Evolutionary conservation across 2,888 invertebrate species (phyloP).

Genomic region (Chymomyza fuscimana): DNA sequence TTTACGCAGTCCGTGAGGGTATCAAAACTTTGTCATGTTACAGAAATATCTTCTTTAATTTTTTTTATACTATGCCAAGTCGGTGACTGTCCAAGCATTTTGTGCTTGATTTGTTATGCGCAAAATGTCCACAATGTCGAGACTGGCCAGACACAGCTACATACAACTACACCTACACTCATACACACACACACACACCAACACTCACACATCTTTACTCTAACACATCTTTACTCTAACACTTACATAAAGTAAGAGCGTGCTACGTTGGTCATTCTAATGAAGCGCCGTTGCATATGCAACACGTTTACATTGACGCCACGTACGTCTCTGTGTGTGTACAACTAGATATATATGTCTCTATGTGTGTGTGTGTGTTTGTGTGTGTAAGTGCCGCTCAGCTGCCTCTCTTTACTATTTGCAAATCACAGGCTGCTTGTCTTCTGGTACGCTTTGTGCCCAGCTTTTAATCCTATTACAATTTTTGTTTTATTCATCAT

Average conservation of each 20-base stretch:
- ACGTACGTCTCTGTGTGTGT: constrained; percentile 43
- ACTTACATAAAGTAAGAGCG: constrained; percentile 32
- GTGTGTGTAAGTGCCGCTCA: not conserved
- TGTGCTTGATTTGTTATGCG: constrained; percentile 76
- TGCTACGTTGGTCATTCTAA: constrained; percentile 71
- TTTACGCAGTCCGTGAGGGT: not conserved
- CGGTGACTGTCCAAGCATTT: constrained; percentile 35
- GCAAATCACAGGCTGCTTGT: constrained; percentile 8
- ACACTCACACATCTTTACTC: not conserved
- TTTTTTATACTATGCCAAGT: constrained; percentile 9
- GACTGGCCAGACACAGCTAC: constrained; percentile 51
- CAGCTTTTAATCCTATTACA: constrained; percentile 71
- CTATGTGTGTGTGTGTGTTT: constrained; percentile 18
- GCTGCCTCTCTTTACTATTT: constrained; percentile 4
- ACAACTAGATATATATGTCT: constrained; percentile 26
- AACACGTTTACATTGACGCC: constrained; percentile 67
- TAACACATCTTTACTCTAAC: not conserved
- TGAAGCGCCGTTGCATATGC: constrained; percentile 72
- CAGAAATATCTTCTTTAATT: constrained; percentile 1
- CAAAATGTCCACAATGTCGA: constrained; percentile 73
- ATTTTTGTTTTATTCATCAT: constrained; percentile 72
- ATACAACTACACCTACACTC: not conserved
- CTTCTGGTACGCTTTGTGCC: constrained; percentile 28
- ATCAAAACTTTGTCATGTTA: constrained; percentile 13
- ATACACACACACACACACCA: not conserved